phyloP scores from a whole-genome alignment of 2,888 invertebrate species.

The Scaptomyza tumidula region DNA sequence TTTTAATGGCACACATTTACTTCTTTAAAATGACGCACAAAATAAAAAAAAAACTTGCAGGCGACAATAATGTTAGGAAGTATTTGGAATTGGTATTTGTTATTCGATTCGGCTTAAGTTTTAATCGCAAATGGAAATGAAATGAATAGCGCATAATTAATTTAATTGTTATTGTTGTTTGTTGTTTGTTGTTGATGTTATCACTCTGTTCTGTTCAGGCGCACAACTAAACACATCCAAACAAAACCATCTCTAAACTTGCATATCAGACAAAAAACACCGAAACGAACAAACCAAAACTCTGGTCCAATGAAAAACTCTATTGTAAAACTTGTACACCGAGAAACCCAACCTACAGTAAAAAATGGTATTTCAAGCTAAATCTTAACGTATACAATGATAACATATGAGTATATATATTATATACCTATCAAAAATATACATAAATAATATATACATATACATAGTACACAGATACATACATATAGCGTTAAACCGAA shows the following conservation, averaged over 20 bases:
- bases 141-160: slow-evolving; percentile 43
- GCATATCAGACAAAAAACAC: slow-evolving; percentile 32
- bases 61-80: slow-evolving; percentile 71
- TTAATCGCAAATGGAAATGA: slow-evolving; percentile 38
- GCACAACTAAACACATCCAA: slow-evolving; percentile 4
- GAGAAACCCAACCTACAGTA: slow-evolving; percentile 39
- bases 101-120: slow-evolving; percentile 57
- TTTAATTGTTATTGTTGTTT: slow-evolving; percentile 65
- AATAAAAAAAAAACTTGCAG: slow-evolving; percentile 40
- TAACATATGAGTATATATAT: slow-evolving; percentile 38
- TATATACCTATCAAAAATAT: slow-evolving; percentile 25
- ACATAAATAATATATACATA: slow-evolving; percentile 19
- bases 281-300: slow-evolving; percentile 9
- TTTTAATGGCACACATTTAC: slow-evolving; percentile 40
- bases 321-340: slow-evolving; percentile 70
- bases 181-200: slow-evolving; percentile 66
- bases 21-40: slow-evolving; percentile 41
- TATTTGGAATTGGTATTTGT: slow-evolving; percentile 62
- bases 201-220: slow-evolving; percentile 20
- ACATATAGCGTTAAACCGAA: slow-evolving; percentile 73
- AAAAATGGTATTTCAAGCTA: slow-evolving; percentile 16
- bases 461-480: slow-evolving; percentile 34
- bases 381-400: slow-evolving; percentile 39
- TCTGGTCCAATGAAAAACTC: slow-evolving; percentile 60
- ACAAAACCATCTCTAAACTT: slow-evolving; percentile 1